phyloP scores from a whole-genome alignment of 2,888 invertebrate species.

The Pherbina coryleti region DNA sequence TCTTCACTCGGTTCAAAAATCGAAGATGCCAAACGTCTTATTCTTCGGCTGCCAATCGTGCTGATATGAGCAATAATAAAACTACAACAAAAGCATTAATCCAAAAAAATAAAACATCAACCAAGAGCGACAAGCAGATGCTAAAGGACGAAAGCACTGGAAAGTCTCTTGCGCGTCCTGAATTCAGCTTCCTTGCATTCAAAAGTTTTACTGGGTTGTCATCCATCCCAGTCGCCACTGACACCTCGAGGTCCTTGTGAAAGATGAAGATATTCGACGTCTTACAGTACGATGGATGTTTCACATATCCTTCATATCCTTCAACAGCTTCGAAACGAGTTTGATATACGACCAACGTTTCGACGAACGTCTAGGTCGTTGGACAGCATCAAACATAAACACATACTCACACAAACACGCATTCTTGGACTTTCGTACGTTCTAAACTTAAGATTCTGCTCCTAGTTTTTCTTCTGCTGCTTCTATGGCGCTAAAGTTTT shows the following conservation, averaged over 20 bases:
- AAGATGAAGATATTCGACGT: constrained; percentile 18
- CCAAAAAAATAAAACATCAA: not conserved
- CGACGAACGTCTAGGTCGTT: constrained; percentile 7
- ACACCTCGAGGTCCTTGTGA: not conserved
- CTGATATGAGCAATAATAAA: constrained; percentile 12
- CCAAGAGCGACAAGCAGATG: not conserved
- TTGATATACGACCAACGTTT: constrained; percentile 47
- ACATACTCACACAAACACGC: constrained; percentile 12
- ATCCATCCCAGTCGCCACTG: constrained; percentile 7
- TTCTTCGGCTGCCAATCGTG: constrained; percentile 24
- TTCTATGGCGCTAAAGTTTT: constrained; percentile 3
- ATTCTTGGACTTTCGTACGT: constrained; percentile 21
- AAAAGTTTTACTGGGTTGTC: constrained; percentile 21
- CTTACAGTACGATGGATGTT: constrained; percentile 43
- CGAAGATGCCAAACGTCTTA: constrained; percentile 34
- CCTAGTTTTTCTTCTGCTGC: not conserved
- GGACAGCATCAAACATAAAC: not conserved
- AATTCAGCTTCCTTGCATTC: constrained; percentile 9
- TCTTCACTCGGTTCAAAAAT: constrained; percentile 21
- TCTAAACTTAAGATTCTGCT: not conserved
- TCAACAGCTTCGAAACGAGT: constrained; percentile 45
- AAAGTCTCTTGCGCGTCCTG: not conserved
- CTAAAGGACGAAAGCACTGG: not conserved
- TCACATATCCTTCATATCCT: constrained; percentile 47
- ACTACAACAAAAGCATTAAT: constrained; percentile 18